Conservation (phyloP, 2,888 invertebrate species). For the Cantharis rustica region DNA sequence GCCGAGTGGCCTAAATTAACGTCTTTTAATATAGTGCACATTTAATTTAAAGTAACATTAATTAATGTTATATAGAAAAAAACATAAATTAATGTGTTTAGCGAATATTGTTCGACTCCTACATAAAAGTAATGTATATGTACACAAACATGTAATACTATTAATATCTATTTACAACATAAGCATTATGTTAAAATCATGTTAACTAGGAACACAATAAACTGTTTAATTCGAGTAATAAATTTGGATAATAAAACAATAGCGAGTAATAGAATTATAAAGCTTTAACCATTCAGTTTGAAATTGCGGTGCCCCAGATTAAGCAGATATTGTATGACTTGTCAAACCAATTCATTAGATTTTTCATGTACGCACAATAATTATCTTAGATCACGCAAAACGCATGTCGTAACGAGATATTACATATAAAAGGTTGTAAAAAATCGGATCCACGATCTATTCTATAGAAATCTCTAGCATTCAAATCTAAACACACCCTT, state of each 20-base stretch:
- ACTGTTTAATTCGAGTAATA: conserved; percentile 31
- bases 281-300: not conserved
- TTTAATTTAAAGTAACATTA: not conserved
- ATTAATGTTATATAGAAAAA: not conserved
- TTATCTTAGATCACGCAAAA: conserved; percentile 1
- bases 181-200: conserved; percentile 26
- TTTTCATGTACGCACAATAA: conserved; percentile 6
- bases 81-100: not conserved
- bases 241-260: conserved; percentile 35
- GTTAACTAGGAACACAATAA: conserved; percentile 25
- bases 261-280: conserved; percentile 24
- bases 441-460: not conserved
- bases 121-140: not conserved
- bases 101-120: not conserved
- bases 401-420: not conserved
- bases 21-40: not conserved
- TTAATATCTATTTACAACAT: not conserved
- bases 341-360: not conserved
- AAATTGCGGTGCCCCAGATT: conserved; percentile 9
- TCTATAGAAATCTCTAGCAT: not conserved
- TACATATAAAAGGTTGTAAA: conserved; percentile 6
- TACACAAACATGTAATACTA: not conserved
- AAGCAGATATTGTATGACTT: conserved; percentile 13
- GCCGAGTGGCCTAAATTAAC: not conserved
- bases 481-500: not conserved